phyloP scores from a whole-genome alignment of 2,113 vertebrate species.

The Myxocyprinus asiaticus region DNA sequence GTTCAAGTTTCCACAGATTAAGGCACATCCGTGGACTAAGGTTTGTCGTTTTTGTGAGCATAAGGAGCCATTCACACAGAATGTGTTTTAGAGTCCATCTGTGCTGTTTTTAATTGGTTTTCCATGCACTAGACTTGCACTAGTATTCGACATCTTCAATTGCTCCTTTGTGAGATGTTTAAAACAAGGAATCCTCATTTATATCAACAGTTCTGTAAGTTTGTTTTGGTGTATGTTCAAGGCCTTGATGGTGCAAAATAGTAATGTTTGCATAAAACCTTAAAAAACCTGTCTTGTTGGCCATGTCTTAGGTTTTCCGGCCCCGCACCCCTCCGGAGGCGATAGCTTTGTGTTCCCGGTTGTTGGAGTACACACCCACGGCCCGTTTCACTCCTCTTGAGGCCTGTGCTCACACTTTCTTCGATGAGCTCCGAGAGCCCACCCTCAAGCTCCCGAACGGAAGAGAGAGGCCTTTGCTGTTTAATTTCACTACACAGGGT shows the following conservation, averaged over 20 bases:
- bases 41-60: constrained; percentile 74
- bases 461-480: constrained; percentile 94
- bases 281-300: neutral
- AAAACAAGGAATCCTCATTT: no score
- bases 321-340: constrained; percentile 96
- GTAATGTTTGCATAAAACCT: no score
- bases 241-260: no score
- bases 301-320: constrained; percentile 86
- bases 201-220: no score
- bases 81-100: no score
- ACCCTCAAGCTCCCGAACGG: constrained; percentile 96
- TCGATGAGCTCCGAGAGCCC: constrained; percentile 97
- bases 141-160: no score
- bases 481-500: constrained; percentile 99
- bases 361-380: constrained; percentile 97
- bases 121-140: no score
- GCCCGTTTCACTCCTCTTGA: constrained; percentile 93
- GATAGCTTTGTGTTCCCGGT: constrained; percentile 94
- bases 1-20: constrained; percentile 99
- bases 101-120: no score
- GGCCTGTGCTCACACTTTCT: constrained; percentile 98
- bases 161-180: no score
- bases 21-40: constrained; percentile 99
- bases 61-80: no score
- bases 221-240: no score